Evolutionary conservation across 1,140 invertebrate genomes (phyloP), one percentile per base, ranked within the genome.

Genomic region (Drosophila nannoptera): DNA sequence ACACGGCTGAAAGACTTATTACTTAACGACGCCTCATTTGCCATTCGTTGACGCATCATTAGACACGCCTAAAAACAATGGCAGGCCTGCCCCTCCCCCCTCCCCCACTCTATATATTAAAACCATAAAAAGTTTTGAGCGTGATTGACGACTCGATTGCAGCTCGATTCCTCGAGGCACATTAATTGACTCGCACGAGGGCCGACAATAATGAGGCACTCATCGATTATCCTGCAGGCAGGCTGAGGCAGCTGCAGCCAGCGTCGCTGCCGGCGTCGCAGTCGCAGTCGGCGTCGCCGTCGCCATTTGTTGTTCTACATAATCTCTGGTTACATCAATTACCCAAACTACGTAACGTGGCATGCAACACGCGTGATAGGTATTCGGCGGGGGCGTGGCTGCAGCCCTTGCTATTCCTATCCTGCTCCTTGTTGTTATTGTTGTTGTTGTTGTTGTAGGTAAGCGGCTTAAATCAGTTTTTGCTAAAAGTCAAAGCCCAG

Each of bases 401-500:
- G 54, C 38, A 9, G 49, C 45, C 16, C 32, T 42, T 45, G 22
- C 32, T n/a, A 7, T 32, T 22, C n/a, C n/a, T n/a, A n/a, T n/a
- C n/a, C n/a, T n/a, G n/a, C n/a, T n/a, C n/a, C n/a, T n/a, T n/a
- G 38, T 38, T 62, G 40, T 48, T 54, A 40, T 11, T 54, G 29
- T 5, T 62, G 40, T 29, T 40, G 52, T 14, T 43, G 32, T 32
- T 61, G 36, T 43, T 53, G 14, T 12, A n/a, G 33, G 69, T 83
- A 84, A 84, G 80, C 80, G 80, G 80, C 69, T 84, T 84, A 81
- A 77, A 81, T 77, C 77, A 86, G 76, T 80, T 78, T 66, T 78
- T 67, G 72, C 61, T 53, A 65, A 76, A 77, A 84, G 69, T 69
- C 65, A 77, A 65, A 77, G 80, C 43, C 22, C 61, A 63, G 54